These are phyloP conservation scores for Tromatobia lineatoria DNA, from an alignment of 2,888 invertebrate species.

Conservation along the genomic window DNA sequence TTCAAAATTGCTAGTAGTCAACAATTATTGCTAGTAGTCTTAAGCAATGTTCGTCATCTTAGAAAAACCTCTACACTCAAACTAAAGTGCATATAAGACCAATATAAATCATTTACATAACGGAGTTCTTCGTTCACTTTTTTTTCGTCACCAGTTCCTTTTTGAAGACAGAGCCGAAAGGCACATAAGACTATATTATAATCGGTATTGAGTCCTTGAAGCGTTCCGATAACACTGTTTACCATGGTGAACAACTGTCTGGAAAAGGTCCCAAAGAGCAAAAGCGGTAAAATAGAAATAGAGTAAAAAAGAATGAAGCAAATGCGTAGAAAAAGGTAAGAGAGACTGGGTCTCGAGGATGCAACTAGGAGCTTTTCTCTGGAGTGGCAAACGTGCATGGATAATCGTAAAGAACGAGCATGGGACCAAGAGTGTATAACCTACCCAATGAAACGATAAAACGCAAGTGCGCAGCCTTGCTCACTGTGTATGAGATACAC, in stretches of 20 bases:
- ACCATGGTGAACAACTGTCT: conserved; percentile 23
- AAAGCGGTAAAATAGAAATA: conserved; percentile 35
- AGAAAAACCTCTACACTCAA: no score
- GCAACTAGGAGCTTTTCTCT: conserved; percentile 32
- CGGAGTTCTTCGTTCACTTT: not conserved
- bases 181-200: conserved; percentile 3
- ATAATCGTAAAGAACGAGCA: conserved; percentile 58
- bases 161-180: not conserved
- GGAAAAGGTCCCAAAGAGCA: conserved; percentile 6
- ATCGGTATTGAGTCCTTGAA: conserved; percentile 22
- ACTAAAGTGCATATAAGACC: no score
- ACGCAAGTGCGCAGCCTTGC: conserved; percentile 47
- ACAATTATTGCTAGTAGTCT: no score
- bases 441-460: conserved; percentile 55
- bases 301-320: not conserved
- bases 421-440: conserved; percentile 36
- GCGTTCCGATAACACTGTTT: conserved; percentile 40
- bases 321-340: conserved; percentile 25
- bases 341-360: conserved; percentile 38
- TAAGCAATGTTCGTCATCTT: no score
- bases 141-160: not conserved
- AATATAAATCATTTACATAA: no score
- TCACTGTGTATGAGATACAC: conserved; percentile 29
- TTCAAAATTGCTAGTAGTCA: no score
- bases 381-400: conserved; percentile 22